Percentiles rank a stretch among this genome's conserved stretches.
These are phyloP conservation scores for Mesembrinibis cayennensis DNA, from an alignment of 2,113 vertebrate species.

Conservation along the genomic window DNA sequence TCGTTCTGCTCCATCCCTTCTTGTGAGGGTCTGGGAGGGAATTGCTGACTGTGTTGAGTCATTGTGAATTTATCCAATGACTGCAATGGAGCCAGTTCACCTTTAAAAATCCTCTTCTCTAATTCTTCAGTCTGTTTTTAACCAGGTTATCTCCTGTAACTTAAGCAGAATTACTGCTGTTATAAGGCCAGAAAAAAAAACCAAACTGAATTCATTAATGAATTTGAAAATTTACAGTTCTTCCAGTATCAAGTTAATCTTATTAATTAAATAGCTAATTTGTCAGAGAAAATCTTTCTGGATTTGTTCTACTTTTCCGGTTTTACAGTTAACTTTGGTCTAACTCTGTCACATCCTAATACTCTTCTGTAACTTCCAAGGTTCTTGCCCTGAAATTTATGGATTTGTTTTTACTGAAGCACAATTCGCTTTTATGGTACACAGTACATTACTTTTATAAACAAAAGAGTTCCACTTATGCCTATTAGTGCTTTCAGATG, in stretches of 20 bases:
- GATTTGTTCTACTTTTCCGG: not conserved
- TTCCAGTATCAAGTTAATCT: not conserved
- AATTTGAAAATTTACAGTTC: not conserved
- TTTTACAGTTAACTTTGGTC: not conserved
- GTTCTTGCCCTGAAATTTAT: not conserved
- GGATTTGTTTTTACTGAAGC: not conserved
- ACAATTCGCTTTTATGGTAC: not conserved
- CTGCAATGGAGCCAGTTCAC: not conserved
- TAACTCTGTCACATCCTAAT: constrained; percentile 2
- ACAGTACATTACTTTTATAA: constrained; percentile 15
- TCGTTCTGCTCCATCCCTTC: not conserved
- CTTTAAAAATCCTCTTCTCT: not conserved
- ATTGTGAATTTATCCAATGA: not conserved
- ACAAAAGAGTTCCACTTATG: constrained; percentile 19
- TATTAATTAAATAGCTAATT: not conserved
- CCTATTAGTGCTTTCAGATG: not conserved
- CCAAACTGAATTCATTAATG: not conserved
- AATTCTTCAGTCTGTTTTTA: not conserved
- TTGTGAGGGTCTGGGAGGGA: not conserved
- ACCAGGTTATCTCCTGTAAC: not conserved
- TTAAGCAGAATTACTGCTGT: not conserved
- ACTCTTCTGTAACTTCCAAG: not conserved
- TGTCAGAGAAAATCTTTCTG: not conserved
- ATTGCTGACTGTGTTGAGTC: not conserved
- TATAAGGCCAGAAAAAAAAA: not conserved